Evolutionary conservation across 2,888 invertebrate species (phyloP).

Genomic region (Ornithoptera alexandrae): DNA sequence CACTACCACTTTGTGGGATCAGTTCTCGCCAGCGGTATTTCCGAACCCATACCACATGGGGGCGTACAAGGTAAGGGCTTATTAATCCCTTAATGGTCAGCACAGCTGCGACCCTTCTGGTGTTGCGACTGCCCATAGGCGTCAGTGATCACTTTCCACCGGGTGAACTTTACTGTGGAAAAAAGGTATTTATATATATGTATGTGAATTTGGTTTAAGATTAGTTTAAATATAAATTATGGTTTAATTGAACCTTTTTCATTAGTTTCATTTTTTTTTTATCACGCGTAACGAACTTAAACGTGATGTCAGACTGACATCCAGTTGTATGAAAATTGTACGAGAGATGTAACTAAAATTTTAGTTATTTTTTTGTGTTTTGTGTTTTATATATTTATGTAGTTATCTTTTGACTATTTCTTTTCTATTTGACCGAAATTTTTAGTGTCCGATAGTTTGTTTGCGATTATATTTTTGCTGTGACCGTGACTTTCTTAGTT

Average conservation of each 20-base stretch:
- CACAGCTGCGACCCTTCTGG: too few relatives aligned
- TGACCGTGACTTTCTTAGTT: conserved; percentile 49
- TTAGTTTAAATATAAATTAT: too few relatives aligned
- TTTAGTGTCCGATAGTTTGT: conserved; percentile 52
- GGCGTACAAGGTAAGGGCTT: too few relatives aligned
- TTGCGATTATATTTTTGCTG: conserved; percentile 30
- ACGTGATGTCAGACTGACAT: conserved; percentile 34
- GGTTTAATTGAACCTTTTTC: conserved; percentile 2
- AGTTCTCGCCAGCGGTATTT: too few relatives aligned
- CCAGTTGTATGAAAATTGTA: conserved; percentile 63
- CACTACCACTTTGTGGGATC: too few relatives aligned
- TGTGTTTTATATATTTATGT: conserved; percentile 77
- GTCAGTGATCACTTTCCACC: too few relatives aligned
- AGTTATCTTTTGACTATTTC: conserved; percentile 63
- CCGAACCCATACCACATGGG: too few relatives aligned
- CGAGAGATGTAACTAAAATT: conserved; percentile 76
- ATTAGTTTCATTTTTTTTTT: conserved; percentile 5
- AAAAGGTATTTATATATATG: too few relatives aligned
- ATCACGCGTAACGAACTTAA: neutral
- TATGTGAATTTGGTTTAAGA: too few relatives aligned
- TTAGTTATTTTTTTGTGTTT: conserved; percentile 75
- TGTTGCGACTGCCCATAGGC: too few relatives aligned
- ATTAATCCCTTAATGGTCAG: too few relatives aligned
- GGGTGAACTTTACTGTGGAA: too few relatives aligned
- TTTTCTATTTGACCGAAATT: conserved; percentile 71